Evolutionary conservation across 1,140 invertebrate species (phyloP), one percentile per base, ranked within the genome.

Genomic region (Anoplolepis gracilipes): DNA sequence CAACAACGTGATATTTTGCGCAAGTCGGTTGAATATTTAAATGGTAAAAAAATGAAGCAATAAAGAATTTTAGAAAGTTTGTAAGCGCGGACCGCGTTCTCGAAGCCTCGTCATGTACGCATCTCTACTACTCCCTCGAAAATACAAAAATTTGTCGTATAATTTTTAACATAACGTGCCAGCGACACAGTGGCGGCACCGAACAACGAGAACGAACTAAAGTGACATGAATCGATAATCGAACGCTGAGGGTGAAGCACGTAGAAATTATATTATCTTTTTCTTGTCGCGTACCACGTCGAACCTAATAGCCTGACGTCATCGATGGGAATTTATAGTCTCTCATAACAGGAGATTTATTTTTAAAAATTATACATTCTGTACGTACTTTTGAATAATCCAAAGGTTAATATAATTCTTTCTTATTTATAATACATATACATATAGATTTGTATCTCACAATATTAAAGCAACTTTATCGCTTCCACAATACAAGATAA

Each of bases 251-350:
- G 78, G 87, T 86, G 87, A 86, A 84, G 87, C 88, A 88, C 81
- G 85, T 84, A 89, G 88, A 89, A 89, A 89, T 89, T 89, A 88
- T 85, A 89, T 89, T 89, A 89, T 88, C 88, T 64, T 86, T 89
- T 89, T 88, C 88, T 89, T 89, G 88, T 89, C 87, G 88, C 88
- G 88, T 88, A 86, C 87, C 79, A 85, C 77, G 85, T 84, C 87
- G 87, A 85, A 89, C 88, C 75, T 89, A 89, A 89, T 89, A 89
- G 86, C 76, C 75, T 77, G 88, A 84, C 87, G 86, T 84, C 84
- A 88, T 72, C 88, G 88, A 88, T 88, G 77, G 65, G 85, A 89
- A 89, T 89, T 89, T 84, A 78, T 89, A 88, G 88, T 88, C 72
- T 86, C 57, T 65, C 73, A 62, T 77, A 84, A 64, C 46, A 13